Evolutionary conservation across 2,797 vertebrate species (phyloP), one percentile per base, ranked within the genome.

Genomic region (Fringilla coelebs): DNA sequence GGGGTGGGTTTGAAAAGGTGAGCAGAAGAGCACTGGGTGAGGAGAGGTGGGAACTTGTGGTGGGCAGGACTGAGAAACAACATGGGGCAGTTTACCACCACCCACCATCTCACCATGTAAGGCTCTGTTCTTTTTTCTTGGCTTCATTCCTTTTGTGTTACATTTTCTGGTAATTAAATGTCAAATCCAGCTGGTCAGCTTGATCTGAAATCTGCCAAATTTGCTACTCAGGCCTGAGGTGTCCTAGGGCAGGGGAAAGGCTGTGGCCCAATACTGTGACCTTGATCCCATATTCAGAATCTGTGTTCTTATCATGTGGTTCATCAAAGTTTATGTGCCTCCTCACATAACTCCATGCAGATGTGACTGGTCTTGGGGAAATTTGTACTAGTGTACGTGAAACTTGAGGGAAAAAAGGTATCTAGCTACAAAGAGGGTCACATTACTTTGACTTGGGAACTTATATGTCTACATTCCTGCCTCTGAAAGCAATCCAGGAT

Each of bases 401-500:
- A 95, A 93, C 26, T 31, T 32, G 28, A 85, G 49, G n/a, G 7
- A 0, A 24, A 82, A 89, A 85, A 76, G 1, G 1, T 41, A 76
- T 55, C 48, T 70, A 72, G 63, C 70, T 88, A 81, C 63, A 72
- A 70, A 78, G 22, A 77, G 10, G 19, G 79, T 89, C 51, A 20
- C 32, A 16, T 88, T 89, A 65, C 78, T 93, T 76, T 78, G 73
- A 70, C 54, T 63, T 70, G 66, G 77, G 79, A 92, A 46, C 55
- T 80, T 68, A 40, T 5, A 54, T 48, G 36, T 75, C 78, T 91
- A 43, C 45, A 75, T 48, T 29, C 10, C 51, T 88, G 62, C 40
- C 54, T 88, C 85, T 91, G 92, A 95, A 93, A 88, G 31, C 22
- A 67, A 70, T 86, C 85, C 82, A 91, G 55, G 29, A 41, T 61